Evolutionary conservation across 2,113 vertebrate species (phyloP).

Genomic region (Poeciliopsis prolifica): DNA sequence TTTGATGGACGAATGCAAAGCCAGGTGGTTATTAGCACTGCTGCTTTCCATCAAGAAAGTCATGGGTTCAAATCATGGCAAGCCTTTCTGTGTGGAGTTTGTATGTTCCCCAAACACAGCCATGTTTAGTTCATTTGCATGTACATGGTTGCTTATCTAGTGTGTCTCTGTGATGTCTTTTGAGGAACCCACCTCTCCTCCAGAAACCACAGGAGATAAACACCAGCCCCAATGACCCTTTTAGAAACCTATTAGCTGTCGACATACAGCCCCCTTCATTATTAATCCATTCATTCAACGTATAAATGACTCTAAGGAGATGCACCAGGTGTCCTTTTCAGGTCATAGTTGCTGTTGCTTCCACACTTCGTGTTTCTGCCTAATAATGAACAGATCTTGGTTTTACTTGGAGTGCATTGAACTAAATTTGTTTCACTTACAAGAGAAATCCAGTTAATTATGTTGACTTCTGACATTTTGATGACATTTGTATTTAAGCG

Average conservation of each 20-base stretch:
- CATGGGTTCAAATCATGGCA: background rate
- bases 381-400: background rate
- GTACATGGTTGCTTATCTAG: no score
- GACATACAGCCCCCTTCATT: no score
- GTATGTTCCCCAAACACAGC: no score
- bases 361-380: background rate
- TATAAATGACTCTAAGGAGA: background rate
- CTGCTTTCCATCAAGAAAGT: background rate
- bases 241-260: background rate
- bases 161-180: no score
- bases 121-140: no score
- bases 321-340: background rate
- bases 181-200: no score
- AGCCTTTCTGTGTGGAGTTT: background rate
- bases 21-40: background rate
- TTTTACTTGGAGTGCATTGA: background rate
- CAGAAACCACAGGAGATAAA: background rate
- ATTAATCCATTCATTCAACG: background rate
- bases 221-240: background rate
- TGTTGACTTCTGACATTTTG: background rate
- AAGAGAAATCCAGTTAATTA: background rate
- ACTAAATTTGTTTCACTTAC: background rate
- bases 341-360: no score
- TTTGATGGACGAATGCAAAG: no score
- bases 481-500: background rate